phyloP scores from a whole-genome alignment of 2,888 invertebrate genomes.

The Pyrgus malvae region DNA sequence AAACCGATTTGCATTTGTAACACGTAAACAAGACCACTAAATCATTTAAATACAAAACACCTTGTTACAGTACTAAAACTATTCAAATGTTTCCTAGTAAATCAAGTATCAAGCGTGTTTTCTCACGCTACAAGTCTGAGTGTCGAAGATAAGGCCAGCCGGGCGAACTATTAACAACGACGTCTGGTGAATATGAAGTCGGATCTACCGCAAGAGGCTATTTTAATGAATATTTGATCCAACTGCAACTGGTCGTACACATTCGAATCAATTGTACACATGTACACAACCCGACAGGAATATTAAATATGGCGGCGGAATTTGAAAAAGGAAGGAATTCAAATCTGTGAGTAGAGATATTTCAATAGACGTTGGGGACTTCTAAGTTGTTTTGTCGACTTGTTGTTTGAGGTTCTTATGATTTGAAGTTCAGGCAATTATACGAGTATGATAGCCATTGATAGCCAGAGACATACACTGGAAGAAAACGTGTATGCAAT shows the following conservation, averaged over 20 bases:
- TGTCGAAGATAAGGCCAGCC: constrained; percentile 65
- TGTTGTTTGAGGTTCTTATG: too few relatives aligned
- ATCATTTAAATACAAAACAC: constrained; percentile 6
- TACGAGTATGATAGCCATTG: too few relatives aligned
- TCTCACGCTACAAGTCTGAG: constrained; percentile 53
- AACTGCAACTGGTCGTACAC: constrained; percentile 54
- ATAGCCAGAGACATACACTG: too few relatives aligned
- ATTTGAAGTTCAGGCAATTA: too few relatives aligned
- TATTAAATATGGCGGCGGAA: constrained; percentile 35
- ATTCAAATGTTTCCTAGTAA: constrained; percentile 3
- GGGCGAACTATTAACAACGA: constrained; percentile 68
- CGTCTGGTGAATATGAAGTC: constrained; percentile 68
- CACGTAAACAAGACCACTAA: neutral
- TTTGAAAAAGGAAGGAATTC: constrained; percentile 31
- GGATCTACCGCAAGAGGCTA: constrained; percentile 49
- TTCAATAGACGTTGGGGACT: too few relatives aligned
- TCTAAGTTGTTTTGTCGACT: too few relatives aligned
- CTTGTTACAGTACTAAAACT: neutral
- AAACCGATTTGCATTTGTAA: neutral
- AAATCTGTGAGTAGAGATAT: neutral
- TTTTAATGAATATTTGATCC: constrained; percentile 74
- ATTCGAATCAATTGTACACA: constrained; percentile 62
- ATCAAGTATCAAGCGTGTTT: constrained; percentile 49
- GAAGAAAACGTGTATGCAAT: too few relatives aligned
- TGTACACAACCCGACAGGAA: constrained; percentile 38